Evolutionary conservation across 2,113 vertebrate genomes (phyloP).

Genomic region (Phaethon lepturus): DNA sequence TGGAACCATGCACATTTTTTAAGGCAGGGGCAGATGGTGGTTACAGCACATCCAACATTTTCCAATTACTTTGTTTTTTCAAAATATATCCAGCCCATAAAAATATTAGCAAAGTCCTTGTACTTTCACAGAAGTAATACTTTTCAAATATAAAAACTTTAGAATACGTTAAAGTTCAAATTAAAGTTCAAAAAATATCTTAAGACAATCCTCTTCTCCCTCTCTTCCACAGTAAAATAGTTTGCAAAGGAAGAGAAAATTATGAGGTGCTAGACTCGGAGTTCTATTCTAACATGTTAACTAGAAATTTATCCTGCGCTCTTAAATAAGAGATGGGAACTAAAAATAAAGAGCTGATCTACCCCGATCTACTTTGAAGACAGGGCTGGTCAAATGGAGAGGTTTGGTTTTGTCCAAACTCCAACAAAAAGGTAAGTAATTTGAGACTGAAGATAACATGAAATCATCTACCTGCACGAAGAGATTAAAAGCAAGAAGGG

Average conservation of each 20-base stretch:
- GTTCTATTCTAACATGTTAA: not conserved
- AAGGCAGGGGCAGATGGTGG: constrained; percentile 34
- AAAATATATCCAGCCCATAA: constrained; percentile 47
- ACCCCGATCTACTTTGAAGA: not conserved
- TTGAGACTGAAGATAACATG: not conserved
- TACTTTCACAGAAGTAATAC: not conserved
- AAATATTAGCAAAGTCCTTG: constrained; percentile 21
- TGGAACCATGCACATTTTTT: constrained; percentile 48
- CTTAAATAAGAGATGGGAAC: not conserved
- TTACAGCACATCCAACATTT: constrained; percentile 55
- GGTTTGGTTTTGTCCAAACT: not conserved
- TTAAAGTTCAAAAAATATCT: not conserved
- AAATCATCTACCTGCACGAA: not conserved
- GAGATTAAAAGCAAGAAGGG: not conserved
- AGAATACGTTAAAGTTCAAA: not conserved
- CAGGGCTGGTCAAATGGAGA: not conserved
- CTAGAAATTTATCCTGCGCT: not conserved
- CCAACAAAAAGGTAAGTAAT: not conserved
- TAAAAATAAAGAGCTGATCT: not conserved
- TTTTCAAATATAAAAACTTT: not conserved
- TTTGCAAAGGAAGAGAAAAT: not conserved
- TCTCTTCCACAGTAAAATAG: not conserved
- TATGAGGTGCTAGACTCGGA: not conserved
- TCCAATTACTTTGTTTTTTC: constrained; percentile 59
- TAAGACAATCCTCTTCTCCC: not conserved